Evolutionary conservation across 2,113 vertebrate species (phyloP), one percentile per base, ranked within the genome.

Genomic region (Percopsis transmontana): DNA sequence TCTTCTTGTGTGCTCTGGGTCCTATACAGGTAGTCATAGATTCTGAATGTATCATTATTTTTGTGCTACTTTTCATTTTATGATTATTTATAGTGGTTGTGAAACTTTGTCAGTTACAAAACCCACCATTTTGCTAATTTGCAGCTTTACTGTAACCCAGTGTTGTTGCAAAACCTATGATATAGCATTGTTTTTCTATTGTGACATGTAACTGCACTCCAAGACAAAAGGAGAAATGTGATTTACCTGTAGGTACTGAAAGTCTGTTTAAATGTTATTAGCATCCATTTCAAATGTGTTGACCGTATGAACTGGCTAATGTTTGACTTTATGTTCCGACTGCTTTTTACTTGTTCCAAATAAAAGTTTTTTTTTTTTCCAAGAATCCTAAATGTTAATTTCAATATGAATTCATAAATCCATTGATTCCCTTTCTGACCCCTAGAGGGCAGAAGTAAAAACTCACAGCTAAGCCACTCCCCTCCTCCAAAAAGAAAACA

Each of bases 191-290:
- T 54, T 33, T 58, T 21, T 5, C 16, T 16, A 70, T n/a, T 41
- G 50, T 73, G 39, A 38, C 40, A 14, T 60, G 42, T 48, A 69
- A 54, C 68, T 73, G 70, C 77, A 76, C 79, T 82, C 78, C 62
- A 71, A 70, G 40, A 47, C 2, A 54, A 52, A 12, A 45, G 40
- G 42, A 39, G 41, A 71, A 23, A 44, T 79, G 81, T 74, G 75
- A 87, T 79, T 58, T 64, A 70, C 74, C 62, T 80, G 42, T 79
- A 71, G 86, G 87, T 88, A 90, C 86, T 81, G 56, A 63, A 75
- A 47, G 42, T 45, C 41, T 58, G 56, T 66, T 74, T 66, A 70
- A 78, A 76, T 79, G 58, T 79, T 27, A 13, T 58, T 82, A 54
- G 65, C 68, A 61, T 61, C 66, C 82, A 76, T 79, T 63, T 75